Evolutionary conservation across 2,888 invertebrate genomes (phyloP), one percentile per base, ranked within the genome.

Genomic region (Euphydryas editha): DNA sequence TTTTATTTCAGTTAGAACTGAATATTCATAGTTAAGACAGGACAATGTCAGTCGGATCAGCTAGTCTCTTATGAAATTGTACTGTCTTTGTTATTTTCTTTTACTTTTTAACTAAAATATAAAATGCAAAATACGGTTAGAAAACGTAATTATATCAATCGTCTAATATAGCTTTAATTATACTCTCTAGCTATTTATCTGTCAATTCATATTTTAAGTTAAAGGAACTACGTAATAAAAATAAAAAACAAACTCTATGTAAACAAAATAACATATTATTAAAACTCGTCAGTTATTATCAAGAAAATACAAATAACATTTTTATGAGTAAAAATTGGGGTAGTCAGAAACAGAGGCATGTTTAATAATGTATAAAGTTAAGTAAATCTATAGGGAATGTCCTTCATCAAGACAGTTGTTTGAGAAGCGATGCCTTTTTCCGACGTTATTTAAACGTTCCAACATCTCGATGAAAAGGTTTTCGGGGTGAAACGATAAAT

Each of bases 301-400:
- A 42, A 51, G 17, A 49, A 30, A 20, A 13, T n/a, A 42, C 49
- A 20, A 11, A 44, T 17, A 58, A 58, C 42, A 39, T 58, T 58
- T n/a, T 58, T 64, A 64, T 44, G 24, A 24, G 21, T 7, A 62
- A 62, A 62, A 66, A 66, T 39, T 44, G 17, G 37, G 44, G 37
- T 66, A 57, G 51, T 67, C 36, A 46, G n/a, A 56, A 71, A 72
- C 68, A 70, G 70, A 70, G 66, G 70, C 58, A 63, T 65, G 70
- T 65, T 73, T 69, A 70, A 73, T 73, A 73, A 73, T 71, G 70
- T 73, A 73, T 70, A 72, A 71, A 72, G 72, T 72, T 69, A 70
- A 63, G 69, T 60, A 70, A 73, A 69, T 73, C 74, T 69, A 65
- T 65, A 69, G 61, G 55, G 65, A 74, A 71, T 72, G 71, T 69